Evolutionary conservation across 2,797 vertebrate genomes (phyloP), one percentile per base, ranked within the genome.

Genomic region (Sciaenops ocellatus): DNA sequence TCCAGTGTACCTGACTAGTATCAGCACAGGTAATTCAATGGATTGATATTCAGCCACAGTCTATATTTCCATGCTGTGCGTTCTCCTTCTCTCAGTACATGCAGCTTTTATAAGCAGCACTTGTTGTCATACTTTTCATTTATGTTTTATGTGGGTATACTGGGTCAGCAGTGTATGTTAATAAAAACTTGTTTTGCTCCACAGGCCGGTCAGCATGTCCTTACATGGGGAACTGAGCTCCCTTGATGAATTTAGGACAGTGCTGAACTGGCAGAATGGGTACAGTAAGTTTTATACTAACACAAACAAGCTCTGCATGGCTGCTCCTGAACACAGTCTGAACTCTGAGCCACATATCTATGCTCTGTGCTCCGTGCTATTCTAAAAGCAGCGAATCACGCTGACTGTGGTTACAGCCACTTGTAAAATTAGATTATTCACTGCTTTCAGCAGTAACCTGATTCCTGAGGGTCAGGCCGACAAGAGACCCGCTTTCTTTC

Each of bases 241-340:
- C 73, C 82, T 6, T 80, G 85, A 83, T 83, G 75, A 67, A 89
- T 87, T 78, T 66, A 86, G 81, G 81, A 82, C 76, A 72, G 64
- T 82, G 78, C 68, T 82, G 82, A 67, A 80, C 9, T 89, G 85
- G 80, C 85, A 89, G 80, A 87, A 82, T 86, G 89, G 66, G 89
- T 46, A 76, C 85, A 77, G 42, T 50, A 80, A 61, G 61, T 90
- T 82, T 82, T 70, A 60, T 63, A 66, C 56, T 54, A 62, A 78
- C 59, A 79, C 77, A 87, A 87, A 87, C 75, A 76, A 85, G 38
- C 68, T 80, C 70, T 69, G 81, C 52, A n/a, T 13, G 28, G 57
- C 76, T 79, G 55, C 61, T 61, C 30, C 57, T 52, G 3, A 69
- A n/a, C 52, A 41, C 73, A 60, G 46, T 5, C 30, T 26, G 9